These are phyloP conservation scores for Nothoprocta pentlandii DNA, from an alignment of 2,113 vertebrate species.

Conservation along the genomic window DNA sequence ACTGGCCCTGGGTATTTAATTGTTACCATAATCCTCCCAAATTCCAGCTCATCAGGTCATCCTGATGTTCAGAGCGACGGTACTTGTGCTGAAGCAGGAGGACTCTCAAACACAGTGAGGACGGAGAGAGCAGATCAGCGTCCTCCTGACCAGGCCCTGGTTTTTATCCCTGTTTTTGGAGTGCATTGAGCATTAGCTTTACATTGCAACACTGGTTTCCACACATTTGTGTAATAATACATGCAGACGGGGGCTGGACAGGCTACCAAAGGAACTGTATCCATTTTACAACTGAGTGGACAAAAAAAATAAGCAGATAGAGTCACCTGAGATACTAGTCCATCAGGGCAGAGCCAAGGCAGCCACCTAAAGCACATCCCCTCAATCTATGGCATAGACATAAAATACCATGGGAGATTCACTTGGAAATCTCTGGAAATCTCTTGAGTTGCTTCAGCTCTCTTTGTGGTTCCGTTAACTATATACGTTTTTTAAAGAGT, in stretches of 20 bases:
- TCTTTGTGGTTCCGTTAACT: not conserved
- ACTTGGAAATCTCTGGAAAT: too few relatives aligned
- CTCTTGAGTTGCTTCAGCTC: too few relatives aligned
- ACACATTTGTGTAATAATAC: not conserved
- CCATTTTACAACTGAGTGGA: not conserved
- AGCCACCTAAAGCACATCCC: too few relatives aligned
- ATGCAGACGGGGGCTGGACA: not conserved
- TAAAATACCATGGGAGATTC: too few relatives aligned
- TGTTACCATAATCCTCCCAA: slow-evolving; percentile 53
- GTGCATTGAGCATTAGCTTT: not conserved
- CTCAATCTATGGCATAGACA: too few relatives aligned
- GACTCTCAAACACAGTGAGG: not conserved
- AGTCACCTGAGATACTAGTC: not conserved
- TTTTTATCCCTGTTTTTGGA: not conserved
- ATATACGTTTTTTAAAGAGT: not conserved
- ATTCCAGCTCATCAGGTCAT: not conserved
- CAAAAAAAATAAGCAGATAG: not conserved
- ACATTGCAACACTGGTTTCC: not conserved
- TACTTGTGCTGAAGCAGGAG: not conserved
- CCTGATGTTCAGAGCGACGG: not conserved
- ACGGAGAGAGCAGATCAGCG: not conserved
- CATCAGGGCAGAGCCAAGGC: not conserved
- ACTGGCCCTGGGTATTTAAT: slow-evolving; percentile 51
- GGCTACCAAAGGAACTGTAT: not conserved
- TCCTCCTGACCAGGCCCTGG: not conserved